A percentile compares a stretch with the other conserved stretches of the same genome.
Conservation (phyloP, 2,113 vertebrate genomes). For the Alouatta palliata region DNA sequence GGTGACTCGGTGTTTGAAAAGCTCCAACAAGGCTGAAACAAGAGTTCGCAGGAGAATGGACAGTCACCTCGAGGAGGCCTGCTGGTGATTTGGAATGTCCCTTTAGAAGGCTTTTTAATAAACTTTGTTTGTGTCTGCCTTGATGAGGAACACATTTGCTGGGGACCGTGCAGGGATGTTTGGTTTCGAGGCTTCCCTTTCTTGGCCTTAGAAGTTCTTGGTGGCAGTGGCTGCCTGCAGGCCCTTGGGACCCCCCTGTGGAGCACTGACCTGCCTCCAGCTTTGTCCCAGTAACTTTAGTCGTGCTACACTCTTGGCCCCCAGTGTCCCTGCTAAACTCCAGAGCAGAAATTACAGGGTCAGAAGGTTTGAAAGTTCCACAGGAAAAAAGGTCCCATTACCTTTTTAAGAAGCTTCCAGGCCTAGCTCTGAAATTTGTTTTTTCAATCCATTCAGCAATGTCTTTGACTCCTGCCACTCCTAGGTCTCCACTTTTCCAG, state of each 20-base stretch:
- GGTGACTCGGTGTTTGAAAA: constrained; percentile 84
- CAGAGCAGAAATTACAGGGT: constrained; percentile 80
- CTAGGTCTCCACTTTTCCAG: not conserved
- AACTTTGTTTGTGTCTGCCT: constrained; percentile 96
- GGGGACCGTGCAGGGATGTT: constrained; percentile 90
- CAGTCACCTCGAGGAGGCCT: constrained; percentile 83
- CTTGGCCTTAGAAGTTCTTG: constrained; percentile 94
- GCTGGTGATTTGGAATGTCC: constrained; percentile 86
- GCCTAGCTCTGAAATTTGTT: constrained; percentile 74
- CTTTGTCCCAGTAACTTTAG: constrained; percentile 93
- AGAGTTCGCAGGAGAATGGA: constrained; percentile 80
- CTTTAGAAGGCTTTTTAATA: constrained; percentile 92
- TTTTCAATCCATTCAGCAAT: constrained; percentile 68
- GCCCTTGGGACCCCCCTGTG: constrained; percentile 91
- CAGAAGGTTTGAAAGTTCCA: constrained; percentile 83
- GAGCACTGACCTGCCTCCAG: constrained; percentile 91
- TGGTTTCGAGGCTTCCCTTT: constrained; percentile 92
- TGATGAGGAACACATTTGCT: constrained; percentile 99
- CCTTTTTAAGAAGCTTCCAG: constrained; percentile 73
- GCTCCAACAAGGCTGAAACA: constrained; percentile 81
- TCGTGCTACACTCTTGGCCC: constrained; percentile 86
- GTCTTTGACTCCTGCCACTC: constrained; percentile 61
- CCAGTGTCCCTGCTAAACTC: constrained; percentile 88
- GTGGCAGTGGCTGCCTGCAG: constrained; percentile 88
- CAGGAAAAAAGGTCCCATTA: constrained; percentile 62